phyloP scores from a whole-genome alignment of 2,113 vertebrate species.

The Hemichromis elongatus region DNA sequence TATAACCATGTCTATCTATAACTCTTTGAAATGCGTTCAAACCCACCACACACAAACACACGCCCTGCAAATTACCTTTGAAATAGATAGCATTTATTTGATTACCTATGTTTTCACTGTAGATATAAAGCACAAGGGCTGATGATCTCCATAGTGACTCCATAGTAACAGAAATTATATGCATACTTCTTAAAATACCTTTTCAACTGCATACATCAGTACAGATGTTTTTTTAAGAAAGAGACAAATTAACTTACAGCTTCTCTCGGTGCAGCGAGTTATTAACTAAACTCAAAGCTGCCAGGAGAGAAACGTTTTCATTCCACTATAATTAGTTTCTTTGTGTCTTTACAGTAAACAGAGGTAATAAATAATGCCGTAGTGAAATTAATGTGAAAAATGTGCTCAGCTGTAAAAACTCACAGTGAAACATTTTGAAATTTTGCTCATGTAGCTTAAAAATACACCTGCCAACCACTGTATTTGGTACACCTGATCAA shows the following conservation, averaged over 20 bases:
- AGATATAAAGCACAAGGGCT: conserved; percentile 8
- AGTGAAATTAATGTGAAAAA: neutral
- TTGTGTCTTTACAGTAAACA: conserved; percentile 12
- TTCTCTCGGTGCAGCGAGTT: neutral
- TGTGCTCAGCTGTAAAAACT: neutral
- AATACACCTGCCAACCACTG: neutral
- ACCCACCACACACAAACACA: neutral
- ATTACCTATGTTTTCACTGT: conserved; percentile 31
- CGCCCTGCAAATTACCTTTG: neutral
- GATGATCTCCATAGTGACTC: conserved; percentile 46
- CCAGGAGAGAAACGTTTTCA: conserved; percentile 5
- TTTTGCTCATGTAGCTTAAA: neutral
- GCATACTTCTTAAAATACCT: conserved; percentile 45
- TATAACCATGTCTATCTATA: neutral
- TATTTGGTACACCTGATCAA: neutral
- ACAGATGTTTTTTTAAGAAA: conserved; percentile 18
- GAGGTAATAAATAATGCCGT: neutral
- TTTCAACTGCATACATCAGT: neutral
- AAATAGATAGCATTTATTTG: conserved; percentile 23
- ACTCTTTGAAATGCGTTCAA: neutral
- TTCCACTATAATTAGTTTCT: conserved; percentile 16
- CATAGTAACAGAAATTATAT: conserved; percentile 42
- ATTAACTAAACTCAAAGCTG: conserved; percentile 16
- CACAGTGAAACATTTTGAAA: neutral
- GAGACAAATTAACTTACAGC: neutral